Base-by-base conservation (phyloP, 2,888 invertebrate species). In the Mycogona germanica region DNA sequence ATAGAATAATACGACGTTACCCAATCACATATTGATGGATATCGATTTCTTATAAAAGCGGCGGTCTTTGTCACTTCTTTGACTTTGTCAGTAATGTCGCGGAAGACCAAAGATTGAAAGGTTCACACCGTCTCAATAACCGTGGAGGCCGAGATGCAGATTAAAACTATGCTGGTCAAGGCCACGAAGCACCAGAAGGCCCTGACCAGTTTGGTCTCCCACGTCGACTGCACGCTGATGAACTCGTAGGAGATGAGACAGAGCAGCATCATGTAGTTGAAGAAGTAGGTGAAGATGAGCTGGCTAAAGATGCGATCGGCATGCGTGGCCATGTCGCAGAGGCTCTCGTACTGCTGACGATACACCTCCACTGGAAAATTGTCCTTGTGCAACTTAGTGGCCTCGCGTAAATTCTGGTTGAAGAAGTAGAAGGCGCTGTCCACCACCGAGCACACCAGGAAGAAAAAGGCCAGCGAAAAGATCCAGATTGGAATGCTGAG, bases 111-210 rank as follows among this genome's bases (percentile, higher is more conserved):
- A 48, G 19, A n/a, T n/a, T 21, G 2, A 7, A 6, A 29, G 32
- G 9, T 17, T 21, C 49, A 21, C 17, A 49, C 49, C 9, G 49
- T 23, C 21, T 32, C 19, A 32, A 35, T 49, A 2, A 37, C 37
- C 12, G 35, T 23, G 1, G 37, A 21, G 14, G 32, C 49, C 3
- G 21, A 19, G 37, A 49, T 25, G 37, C 49, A 49, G 49, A 49
- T 49, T 12, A 32, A 7, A 2, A 26, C 21, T 17, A 49, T 29
- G n/a, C 35, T 49, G 21, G 23, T 21, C 12, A 49, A 25, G 2
- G 32, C 49, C 19, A 49, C 17, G 2, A 49, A 19, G 17, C 49
- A 49, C 49, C 49, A 49, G 17, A 49, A 49, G 6, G 35, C 35
- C 17, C 49, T 32, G 26, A 49, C 35, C 21, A 49, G 49, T 17